Evolutionary conservation across 2,113 vertebrate species (phyloP), one percentile per base, ranked within the genome.

Genomic region (zebrafish (Danio rerio)): DNA sequence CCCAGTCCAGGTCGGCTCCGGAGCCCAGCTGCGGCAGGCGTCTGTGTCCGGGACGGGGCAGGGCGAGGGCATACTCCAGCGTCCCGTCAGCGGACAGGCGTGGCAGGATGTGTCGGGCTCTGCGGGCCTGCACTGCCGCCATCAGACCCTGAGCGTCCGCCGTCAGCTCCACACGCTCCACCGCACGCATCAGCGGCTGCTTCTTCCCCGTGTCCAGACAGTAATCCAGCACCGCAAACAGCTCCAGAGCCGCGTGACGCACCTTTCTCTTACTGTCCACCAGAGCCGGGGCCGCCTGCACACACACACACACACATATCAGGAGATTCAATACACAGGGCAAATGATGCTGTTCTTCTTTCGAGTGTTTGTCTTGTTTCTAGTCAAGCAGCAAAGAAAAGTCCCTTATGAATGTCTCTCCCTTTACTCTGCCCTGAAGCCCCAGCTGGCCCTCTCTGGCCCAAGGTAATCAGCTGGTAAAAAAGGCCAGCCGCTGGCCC

Each of bases 1-100:
- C 90, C 96, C 96, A 97, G 72, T 96, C 95, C 50, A 96, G 89
- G 78, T 98, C 96, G 0, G 95, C 95, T 9, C 94, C 95, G 5
- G 91, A 89, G 45, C 87, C 82, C 8, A 80, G 74, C 55, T 93
- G 90, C 12, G 86, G 84, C 2, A 84, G 84, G 47, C 86, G 88
- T 45, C 89, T 84, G 9, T 88, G 92, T 2, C 89, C 91, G 0
- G 93, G 92, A 12, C 94, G 92, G 0, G 94, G 95, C 83, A 96
- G 82, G 3, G 93, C 89, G 73, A 95, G 62, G 0, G 93, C 95
- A 1, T 98, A 94, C 82, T 98, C 94, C 31, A 96, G 93, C 65
- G 91, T 89, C 0, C 95, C 94, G 2, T 95, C 92, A 0, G 94
- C 85, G 5, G 90, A 89, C 0, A 96, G 87, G 75, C 89, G 93